Percentiles rank a stretch among this genome's conserved stretches.
These are phyloP conservation scores for Heliconius nattereri DNA, from an alignment of 1,140 invertebrate species.

Conservation along the genomic window DNA sequence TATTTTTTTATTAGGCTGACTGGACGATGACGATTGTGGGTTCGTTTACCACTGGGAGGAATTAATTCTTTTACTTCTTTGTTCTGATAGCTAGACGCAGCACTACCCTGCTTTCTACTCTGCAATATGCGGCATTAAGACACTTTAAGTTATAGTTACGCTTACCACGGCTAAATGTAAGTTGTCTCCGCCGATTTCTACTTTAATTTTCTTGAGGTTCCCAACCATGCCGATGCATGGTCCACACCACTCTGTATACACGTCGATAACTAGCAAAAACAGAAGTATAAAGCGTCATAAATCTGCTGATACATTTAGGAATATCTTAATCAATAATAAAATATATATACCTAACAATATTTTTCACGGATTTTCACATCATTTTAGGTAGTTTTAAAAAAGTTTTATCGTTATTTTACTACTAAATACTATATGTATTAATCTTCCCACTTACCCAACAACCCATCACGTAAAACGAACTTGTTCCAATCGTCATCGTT, in stretches of 20 bases:
- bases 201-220: constrained; percentile 93
- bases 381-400: too few species aligned
- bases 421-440: background rate
- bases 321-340: too few species aligned
- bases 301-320: too few species aligned
- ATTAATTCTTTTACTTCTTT: background rate
- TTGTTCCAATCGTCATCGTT: constrained; percentile 95
- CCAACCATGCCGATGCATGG: constrained; percentile 93
- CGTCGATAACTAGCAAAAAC: constrained; percentile 87
- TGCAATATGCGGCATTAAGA: background rate
- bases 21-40: background rate
- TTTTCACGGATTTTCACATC: too few species aligned
- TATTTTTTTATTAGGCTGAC: too few species aligned
- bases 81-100: background rate
- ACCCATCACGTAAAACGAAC: constrained; percentile 88
- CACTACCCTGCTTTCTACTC: too few species aligned
- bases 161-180: constrained; percentile 89
- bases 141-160: background rate
- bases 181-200: constrained; percentile 92
- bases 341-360: too few species aligned
- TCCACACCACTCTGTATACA: constrained; percentile 96
- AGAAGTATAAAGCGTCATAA: background rate
- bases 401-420: background rate
- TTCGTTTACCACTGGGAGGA: background rate
- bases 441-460: constrained; percentile 84